phyloP scores from a whole-genome alignment of 2,888 invertebrate genomes.

The Drosophila ezoana region DNA sequence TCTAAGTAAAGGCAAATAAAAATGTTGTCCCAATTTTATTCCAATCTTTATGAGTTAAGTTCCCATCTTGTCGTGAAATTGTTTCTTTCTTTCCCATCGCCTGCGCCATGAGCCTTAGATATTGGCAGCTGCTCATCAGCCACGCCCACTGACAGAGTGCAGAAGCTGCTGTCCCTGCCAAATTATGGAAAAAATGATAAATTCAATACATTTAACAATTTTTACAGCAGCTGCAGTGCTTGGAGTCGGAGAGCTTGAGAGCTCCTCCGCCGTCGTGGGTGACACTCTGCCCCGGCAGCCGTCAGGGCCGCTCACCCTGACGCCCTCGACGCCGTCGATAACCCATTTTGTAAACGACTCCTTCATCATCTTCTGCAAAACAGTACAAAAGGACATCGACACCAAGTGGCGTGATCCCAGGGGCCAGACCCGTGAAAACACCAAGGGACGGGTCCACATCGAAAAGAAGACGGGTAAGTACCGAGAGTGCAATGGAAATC shows the following conservation, averaged over 20 bases:
- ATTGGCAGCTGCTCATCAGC: not conserved
- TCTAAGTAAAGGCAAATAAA: too few relatives aligned
- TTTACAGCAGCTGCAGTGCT: conserved; percentile 63
- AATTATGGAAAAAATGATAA: conserved; percentile 51
- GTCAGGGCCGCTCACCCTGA: conserved; percentile 68
- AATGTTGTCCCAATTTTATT: too few relatives aligned
- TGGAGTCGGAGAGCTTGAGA: conserved; percentile 63
- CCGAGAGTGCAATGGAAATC: not conserved
- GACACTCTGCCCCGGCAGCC: conserved; percentile 13
- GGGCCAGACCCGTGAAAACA: conserved; percentile 81
- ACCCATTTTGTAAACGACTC: conserved; percentile 85
- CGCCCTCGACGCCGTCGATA: conserved; percentile 82
- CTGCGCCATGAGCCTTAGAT: too few relatives aligned
- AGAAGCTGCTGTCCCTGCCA: not conserved
- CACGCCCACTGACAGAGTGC: not conserved
- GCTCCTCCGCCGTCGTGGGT: conserved; percentile 13
- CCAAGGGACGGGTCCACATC: conserved; percentile 85
- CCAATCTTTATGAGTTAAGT: too few relatives aligned
- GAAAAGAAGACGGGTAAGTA: conserved; percentile 83
- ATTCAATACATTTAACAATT: conserved; percentile 38
- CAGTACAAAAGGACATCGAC: conserved; percentile 78
- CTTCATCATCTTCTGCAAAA: conserved; percentile 85
- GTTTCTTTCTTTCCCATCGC: too few relatives aligned
- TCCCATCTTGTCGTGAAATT: too few relatives aligned
- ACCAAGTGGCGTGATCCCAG: conserved; percentile 84